Evolutionary conservation across 2,113 vertebrate species (phyloP), one percentile per base, ranked within the genome.

Genomic region (Nesospiza acunhae): DNA sequence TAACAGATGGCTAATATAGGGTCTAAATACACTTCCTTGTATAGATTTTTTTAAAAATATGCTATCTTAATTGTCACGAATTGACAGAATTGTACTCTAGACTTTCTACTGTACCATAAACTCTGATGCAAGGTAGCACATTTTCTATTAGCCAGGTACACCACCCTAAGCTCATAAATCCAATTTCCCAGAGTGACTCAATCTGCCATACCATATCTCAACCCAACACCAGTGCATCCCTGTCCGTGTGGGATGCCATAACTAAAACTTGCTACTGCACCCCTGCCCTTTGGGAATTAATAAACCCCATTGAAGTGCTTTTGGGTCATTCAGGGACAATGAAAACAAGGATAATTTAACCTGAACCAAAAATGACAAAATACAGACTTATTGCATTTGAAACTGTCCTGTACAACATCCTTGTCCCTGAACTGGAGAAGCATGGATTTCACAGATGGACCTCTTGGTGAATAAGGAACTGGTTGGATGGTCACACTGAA

Each of bases 191-290:
- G 55, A 56, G 31, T 10, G 17, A 70, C n/a, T 47, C 60, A 35
- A 19, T 30, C 31, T 47, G 49, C 56, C 12, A 5, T 8, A 64
- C 23, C 2, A 0, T 28, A 70, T 26, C 37, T 67, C 39, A 62
- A 22, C 13, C 33, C 33, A 66, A 24, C 8, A 67, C 13, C 39
- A 66, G 37, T 1, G 2, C 46, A 39, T 15, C 49, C 49, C 55
- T 86, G 55, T 13, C 24, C 1, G 0, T 5, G 26, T 21, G 22
- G 15, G 50, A 92, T 56, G 20, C 33, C 6, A 0, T 11, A 46
- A 44, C 7, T 37, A 59, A 69, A 86, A 81, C n/a, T 9, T 60
- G 30, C 6, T 42, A 37, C 67, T 31, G 16, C 44, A 77, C 11
- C 31, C 10, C 46, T 68, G 24, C 16, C 62, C 13, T 89, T 58